A percentile compares a stretch with the other conserved stretches of the same genome.
Conservation (phyloP, 2,113 vertebrate species). For the Ochotona princeps region DNA sequence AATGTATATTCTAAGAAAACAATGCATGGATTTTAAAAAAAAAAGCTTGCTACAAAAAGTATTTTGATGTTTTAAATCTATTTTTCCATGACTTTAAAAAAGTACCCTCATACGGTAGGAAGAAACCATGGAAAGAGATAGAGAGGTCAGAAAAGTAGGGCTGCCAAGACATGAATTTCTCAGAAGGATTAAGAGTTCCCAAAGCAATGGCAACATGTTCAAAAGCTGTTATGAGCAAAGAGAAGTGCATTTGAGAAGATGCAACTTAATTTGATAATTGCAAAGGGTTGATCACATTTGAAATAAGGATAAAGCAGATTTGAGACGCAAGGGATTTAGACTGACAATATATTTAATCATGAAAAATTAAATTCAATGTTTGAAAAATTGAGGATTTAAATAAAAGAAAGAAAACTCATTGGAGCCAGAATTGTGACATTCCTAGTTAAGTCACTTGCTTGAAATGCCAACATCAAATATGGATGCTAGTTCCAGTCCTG, state of each 20-base stretch:
- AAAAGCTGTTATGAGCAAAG: not conserved
- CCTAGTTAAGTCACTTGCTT: no score
- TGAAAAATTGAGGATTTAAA: not conserved
- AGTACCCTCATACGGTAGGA: not conserved
- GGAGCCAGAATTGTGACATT: no score
- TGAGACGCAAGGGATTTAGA: not conserved
- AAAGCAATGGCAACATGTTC: not conserved
- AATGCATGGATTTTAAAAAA: no score
- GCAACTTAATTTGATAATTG: not conserved
- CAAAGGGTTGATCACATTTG: not conserved
- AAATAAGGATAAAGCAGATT: not conserved
- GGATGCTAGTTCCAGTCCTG: no score
- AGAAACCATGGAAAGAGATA: not conserved
- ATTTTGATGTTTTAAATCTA: no score
- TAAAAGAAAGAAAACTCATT: not conserved
- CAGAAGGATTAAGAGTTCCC: not conserved
- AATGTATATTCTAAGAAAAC: no score
- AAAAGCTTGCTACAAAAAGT: no score
- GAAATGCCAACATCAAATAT: no score
- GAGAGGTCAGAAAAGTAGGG: not conserved
- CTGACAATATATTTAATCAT: not conserved
- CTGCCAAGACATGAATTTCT: not conserved
- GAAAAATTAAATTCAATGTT: not conserved
- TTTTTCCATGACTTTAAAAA: no score
- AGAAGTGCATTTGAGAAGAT: not conserved